These are phyloP conservation scores for Tetraneura akinire DNA, from an alignment of 1,140 invertebrate species.

Conservation along the genomic window DNA sequence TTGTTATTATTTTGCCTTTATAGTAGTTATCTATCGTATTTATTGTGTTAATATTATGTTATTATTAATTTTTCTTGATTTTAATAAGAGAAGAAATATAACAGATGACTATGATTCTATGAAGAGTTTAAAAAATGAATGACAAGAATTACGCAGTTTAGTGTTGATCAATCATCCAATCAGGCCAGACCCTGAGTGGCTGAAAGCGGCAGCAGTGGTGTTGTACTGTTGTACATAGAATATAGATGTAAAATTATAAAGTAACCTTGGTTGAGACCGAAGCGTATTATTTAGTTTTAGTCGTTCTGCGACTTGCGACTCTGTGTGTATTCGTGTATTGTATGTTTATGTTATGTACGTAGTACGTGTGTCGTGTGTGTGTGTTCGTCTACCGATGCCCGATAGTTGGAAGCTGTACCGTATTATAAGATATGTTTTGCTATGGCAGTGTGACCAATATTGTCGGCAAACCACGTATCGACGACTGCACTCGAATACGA, in stretches of 20 bases:
- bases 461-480: neutral
- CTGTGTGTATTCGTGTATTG: no score
- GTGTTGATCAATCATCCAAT: no score
- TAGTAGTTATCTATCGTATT: no score
- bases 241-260: neutral
- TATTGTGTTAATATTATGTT: no score
- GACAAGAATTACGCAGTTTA: constrained; percentile 39
- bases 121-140: constrained; percentile 3
- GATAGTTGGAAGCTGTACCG: constrained; percentile 22
- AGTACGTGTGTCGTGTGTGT: no score
- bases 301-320: neutral
- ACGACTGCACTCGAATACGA: neutral
- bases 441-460: constrained; percentile 43
- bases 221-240: neutral
- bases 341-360: no score
- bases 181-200: constrained; percentile 12
- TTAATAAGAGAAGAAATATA: constrained; percentile 1
- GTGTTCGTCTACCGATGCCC: no score
- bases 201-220: neutral
- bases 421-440: constrained; percentile 36
- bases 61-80: no score
- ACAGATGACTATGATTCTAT: neutral
- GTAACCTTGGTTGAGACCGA: constrained; percentile 37
- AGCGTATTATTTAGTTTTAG: constrained; percentile 44
- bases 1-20: no score